These are phyloP conservation scores for Chalcis sispes DNA, from an alignment of 2,888 invertebrate species.

Conservation along the genomic window DNA sequence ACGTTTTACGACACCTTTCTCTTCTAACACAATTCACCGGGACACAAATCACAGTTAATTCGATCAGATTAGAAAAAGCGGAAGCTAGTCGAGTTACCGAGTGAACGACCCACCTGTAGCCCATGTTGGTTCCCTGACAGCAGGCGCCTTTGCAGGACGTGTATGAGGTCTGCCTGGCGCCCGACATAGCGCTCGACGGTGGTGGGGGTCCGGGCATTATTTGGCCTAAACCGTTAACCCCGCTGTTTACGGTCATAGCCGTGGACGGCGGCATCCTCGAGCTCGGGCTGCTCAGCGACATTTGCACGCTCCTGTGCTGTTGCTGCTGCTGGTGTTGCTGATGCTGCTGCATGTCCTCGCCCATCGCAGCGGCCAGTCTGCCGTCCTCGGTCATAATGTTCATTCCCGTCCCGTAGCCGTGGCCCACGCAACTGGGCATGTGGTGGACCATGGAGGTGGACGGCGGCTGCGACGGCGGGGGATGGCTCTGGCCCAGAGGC, in stretches of 20 bases:
- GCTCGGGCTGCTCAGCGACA: constrained; percentile 57
- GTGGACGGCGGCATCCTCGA: constrained; percentile 43
- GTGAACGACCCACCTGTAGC: constrained; percentile 43
- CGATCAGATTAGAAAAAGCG: too few relatives aligned
- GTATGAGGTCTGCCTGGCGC: constrained; percentile 60
- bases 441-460: constrained; percentile 28
- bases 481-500: constrained; percentile 25
- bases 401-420: background rate
- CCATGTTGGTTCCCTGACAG: constrained; percentile 65
- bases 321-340: constrained; percentile 35
- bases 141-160: constrained; percentile 71
- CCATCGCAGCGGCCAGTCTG: constrained; percentile 64
- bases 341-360: constrained; percentile 47
- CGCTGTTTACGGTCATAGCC: constrained; percentile 59
- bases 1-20: too few relatives aligned
- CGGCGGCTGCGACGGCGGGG: background rate
- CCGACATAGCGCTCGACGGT: constrained; percentile 38
- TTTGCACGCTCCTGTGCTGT: constrained; percentile 54
- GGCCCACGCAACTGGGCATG: constrained; percentile 19
- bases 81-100: too few relatives aligned
- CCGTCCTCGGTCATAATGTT: constrained; percentile 20
- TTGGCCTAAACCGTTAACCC: constrained; percentile 60
- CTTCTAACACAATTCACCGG: too few relatives aligned
- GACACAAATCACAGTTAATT: too few relatives aligned
- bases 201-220: constrained; percentile 51